A percentile compares a stretch with the other conserved stretches of the same genome.
These are phyloP conservation scores for Clusia tigrina DNA, from an alignment of 2,888 invertebrate species.

Conservation along the genomic window DNA sequence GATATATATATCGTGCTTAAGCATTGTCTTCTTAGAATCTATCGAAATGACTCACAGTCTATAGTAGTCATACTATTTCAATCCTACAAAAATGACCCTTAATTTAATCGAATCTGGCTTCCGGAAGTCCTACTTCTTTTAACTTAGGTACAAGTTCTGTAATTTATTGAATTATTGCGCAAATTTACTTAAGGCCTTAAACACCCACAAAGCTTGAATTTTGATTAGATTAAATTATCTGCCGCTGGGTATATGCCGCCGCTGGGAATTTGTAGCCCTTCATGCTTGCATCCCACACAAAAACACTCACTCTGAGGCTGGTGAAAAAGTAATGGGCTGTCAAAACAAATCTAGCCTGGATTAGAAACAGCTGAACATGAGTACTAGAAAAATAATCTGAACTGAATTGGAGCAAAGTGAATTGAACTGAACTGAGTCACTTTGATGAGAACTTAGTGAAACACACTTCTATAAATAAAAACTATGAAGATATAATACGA, in stretches of 20 bases:
- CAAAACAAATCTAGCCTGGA: slow-evolving; percentile 56
- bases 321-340: slow-evolving; percentile 34
- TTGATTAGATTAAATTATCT: slow-evolving; percentile 9
- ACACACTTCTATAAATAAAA: slow-evolving; percentile 16
- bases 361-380: slow-evolving; percentile 33
- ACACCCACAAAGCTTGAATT: background rate
- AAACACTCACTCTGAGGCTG: no score
- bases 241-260: background rate
- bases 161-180: background rate
- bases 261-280: no score
- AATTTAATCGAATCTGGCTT: background rate
- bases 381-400: background rate
- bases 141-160: no score
- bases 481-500: no score
- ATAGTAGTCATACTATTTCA: no score
- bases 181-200: background rate
- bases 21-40: no score
- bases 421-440: background rate
- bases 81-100: no score
- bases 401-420: background rate
- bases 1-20: no score
- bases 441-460: slow-evolving; percentile 20
- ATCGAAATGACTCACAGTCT: no score
- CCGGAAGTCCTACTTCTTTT: no score
- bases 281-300: no score